Evolutionary conservation across 2,113 vertebrate genomes (phyloP).

Genomic region (Arvicanthis niloticus): DNA sequence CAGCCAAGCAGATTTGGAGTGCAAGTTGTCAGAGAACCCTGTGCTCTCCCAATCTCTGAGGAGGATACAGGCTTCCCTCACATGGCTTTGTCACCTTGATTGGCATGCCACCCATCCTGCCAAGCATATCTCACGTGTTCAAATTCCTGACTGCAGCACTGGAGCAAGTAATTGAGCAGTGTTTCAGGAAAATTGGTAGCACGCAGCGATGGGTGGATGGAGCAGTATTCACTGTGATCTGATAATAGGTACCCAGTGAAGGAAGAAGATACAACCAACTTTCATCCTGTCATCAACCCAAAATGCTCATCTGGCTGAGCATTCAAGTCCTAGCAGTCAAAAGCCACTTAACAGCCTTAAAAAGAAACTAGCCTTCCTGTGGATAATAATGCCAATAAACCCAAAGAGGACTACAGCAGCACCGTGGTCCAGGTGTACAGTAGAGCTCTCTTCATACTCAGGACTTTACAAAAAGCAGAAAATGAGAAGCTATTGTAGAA

Average conservation of each 20-base stretch:
- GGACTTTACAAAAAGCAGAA: not conserved
- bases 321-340: not conserved
- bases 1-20: not conserved
- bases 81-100: not conserved
- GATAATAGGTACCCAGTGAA: constrained; percentile 42
- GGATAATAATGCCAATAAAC: not conserved
- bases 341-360: not conserved
- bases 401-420: not conserved
- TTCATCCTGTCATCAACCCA: not conserved
- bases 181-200: constrained; percentile 15
- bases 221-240: not conserved
- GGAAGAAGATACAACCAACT: not conserved
- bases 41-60: not conserved
- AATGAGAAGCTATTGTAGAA: not conserved
- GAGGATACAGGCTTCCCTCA: not conserved
- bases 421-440: not conserved
- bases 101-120: not conserved
- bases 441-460: not conserved
- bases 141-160: constrained; percentile 26
- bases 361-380: not conserved
- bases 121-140: not conserved
- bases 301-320: constrained; percentile 13
- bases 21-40: not conserved
- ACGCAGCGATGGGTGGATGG: not conserved
- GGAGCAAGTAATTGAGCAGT: constrained; percentile 30